phyloP scores from a whole-genome alignment of 1,140 invertebrate genomes.

The Helicorthomorpha holstii region DNA sequence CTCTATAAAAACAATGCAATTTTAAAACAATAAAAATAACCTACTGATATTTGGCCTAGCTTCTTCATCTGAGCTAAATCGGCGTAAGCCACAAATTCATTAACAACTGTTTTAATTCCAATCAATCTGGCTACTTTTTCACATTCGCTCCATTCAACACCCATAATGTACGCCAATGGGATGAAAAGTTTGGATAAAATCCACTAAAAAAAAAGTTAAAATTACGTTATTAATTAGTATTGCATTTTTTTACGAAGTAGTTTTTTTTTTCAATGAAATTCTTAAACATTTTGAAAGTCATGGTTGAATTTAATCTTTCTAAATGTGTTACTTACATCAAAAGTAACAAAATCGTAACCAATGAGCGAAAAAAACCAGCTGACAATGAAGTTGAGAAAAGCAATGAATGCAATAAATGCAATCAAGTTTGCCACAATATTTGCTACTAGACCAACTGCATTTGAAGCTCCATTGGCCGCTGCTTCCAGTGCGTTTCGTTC shows the following conservation, averaged over 20 bases:
- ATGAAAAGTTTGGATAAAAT: constrained; percentile 27
- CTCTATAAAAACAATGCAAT: not conserved
- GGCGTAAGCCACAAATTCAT: constrained; percentile 27
- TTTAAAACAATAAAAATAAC: too few species aligned
- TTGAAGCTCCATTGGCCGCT: constrained; percentile 28
- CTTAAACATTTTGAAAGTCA: too few species aligned
- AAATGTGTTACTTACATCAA: not conserved
- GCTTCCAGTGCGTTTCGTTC: constrained; percentile 25
- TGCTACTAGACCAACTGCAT: constrained; percentile 28
- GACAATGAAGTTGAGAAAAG: constrained; percentile 28
- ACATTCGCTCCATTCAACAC: constrained; percentile 18
- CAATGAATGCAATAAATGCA: constrained; percentile 32
- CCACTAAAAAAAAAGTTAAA: too few species aligned
- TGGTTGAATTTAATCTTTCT: not conserved
- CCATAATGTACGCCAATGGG: constrained; percentile 22
- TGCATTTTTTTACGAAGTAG: too few species aligned
- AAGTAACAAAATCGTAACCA: not conserved
- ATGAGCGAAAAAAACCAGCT: constrained; percentile 25
- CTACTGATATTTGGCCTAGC: constrained; percentile 7
- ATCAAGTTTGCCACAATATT: constrained; percentile 35
- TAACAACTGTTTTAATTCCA: constrained; percentile 27
- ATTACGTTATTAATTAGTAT: too few species aligned
- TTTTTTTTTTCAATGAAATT: too few species aligned
- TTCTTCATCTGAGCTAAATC: constrained; percentile 11
- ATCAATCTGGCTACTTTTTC: constrained; percentile 24